These are phyloP conservation scores for Epicauta chinensis DNA, from an alignment of 1,140 invertebrate genomes.

Conservation along the genomic window DNA sequence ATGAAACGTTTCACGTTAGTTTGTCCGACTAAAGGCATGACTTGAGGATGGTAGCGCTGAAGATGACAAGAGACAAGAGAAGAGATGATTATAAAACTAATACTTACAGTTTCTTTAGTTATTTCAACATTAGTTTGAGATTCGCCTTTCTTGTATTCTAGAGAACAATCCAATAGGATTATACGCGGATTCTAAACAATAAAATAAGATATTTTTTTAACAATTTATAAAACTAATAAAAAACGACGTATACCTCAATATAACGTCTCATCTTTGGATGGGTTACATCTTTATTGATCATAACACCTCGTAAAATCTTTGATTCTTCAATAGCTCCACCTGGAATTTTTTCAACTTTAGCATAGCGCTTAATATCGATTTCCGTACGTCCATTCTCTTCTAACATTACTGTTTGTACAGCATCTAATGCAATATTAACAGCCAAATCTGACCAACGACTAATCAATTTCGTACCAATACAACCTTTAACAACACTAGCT, in stretches of 20 bases:
- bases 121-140: slow-evolving; percentile 98
- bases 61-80: too few species aligned
- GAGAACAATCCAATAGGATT: slow-evolving; percentile 87
- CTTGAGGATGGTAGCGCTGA: too few species aligned
- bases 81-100: too few species aligned
- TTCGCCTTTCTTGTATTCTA: slow-evolving; percentile 99
- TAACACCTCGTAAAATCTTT: slow-evolving; percentile 88
- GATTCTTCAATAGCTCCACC: slow-evolving; percentile 95
- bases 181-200: slow-evolving; percentile 78
- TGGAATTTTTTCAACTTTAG: slow-evolving; percentile 97
- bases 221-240: too few species aligned
- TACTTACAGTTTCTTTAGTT: slow-evolving; percentile 68
- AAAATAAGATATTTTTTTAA: neutral
- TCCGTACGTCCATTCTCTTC: slow-evolving; percentile 88
- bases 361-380: slow-evolving; percentile 97
- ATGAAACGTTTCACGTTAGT: too few species aligned
- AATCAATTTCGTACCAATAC: slow-evolving; percentile 96
- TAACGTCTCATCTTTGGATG: slow-evolving; percentile 94
- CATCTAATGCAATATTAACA: slow-evolving; percentile 91
- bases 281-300: slow-evolving; percentile 98
- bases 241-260: slow-evolving; percentile 78
- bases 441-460: slow-evolving; percentile 91
- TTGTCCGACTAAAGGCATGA: too few species aligned
- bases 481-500: slow-evolving; percentile 83
- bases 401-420: slow-evolving; percentile 84